phyloP scores from a whole-genome alignment of 35 echinoderm and acorn worm species.

The Apostichopus japonicus region DNA sequence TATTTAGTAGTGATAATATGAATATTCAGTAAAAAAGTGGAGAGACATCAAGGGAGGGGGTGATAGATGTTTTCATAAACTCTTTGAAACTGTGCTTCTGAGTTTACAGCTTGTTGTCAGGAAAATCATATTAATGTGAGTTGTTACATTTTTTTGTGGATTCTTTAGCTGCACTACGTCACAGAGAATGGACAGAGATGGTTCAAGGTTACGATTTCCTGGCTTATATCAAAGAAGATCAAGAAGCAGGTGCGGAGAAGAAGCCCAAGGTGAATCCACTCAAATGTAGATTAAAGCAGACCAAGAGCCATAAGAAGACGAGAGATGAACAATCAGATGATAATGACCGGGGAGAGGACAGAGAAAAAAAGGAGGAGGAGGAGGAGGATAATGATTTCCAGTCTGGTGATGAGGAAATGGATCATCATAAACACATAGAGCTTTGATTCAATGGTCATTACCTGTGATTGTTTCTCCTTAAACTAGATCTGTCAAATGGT shows the following conservation, averaged over 20 bases:
- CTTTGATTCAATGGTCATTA: not conserved
- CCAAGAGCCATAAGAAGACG: not conserved
- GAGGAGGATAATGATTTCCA: not conserved
- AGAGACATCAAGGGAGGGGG: no score
- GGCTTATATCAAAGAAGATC: conserved; percentile 10
- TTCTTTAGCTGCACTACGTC: conserved; percentile 11
- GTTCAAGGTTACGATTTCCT: conserved; percentile 17
- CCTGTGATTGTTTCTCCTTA: no score
- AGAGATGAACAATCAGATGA: not conserved
- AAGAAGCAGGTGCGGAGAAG: not conserved
- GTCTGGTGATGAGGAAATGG: not conserved
- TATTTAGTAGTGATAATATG: no score
- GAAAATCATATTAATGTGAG: no score
- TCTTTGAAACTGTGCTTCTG: no score
- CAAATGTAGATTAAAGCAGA: conserved; percentile 3
- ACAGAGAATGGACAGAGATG: conserved; percentile 41
- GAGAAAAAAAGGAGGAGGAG: no score
- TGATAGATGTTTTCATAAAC: no score
- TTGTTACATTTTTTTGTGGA: not conserved
- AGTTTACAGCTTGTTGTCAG: no score
- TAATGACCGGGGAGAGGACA: not conserved
- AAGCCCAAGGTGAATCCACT: not conserved
- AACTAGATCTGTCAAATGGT: no score
- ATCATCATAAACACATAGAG: not conserved
- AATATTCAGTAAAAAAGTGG: no score